phyloP scores from a whole-genome alignment of 2,797 vertebrate species.

The Schizopygopsis malacanthus region DNA sequence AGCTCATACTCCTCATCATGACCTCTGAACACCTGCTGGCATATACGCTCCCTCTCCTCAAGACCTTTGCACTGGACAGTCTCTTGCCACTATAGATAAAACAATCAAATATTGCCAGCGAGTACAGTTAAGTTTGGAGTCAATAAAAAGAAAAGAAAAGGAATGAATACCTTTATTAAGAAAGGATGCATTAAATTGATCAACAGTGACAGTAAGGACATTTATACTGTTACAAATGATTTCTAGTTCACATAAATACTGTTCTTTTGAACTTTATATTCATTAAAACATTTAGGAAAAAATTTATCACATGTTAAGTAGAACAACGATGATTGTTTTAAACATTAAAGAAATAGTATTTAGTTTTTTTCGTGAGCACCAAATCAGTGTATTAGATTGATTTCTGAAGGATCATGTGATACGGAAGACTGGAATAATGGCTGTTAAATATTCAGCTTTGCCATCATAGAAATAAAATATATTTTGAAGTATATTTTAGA shows the following conservation, averaged over 20 bases:
- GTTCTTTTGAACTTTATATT: background rate
- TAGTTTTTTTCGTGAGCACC: background rate
- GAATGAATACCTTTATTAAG: background rate
- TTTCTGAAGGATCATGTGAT: background rate
- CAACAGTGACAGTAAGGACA: background rate
- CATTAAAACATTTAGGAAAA: background rate
- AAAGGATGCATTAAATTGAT: slow-evolving; percentile 5
- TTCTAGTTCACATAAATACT: background rate
- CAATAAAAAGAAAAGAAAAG: no score
- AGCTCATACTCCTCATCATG: slow-evolving; percentile 83
- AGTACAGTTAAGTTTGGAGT: background rate
- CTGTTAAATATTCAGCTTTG: background rate
- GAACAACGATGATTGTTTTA: background rate
- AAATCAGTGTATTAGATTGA: background rate
- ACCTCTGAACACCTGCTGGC: slow-evolving; percentile 80
- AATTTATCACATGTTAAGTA: background rate
- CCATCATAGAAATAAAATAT: background rate
- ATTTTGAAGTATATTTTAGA: background rate
- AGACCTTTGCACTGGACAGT: slow-evolving; percentile 70
- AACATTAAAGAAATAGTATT: background rate
- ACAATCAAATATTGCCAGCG: background rate
- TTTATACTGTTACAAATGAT: background rate
- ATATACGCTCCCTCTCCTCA: slow-evolving; percentile 73
- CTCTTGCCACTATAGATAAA: slow-evolving; percentile 76
- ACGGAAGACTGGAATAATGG: background rate